These are phyloP conservation scores for Dasyprocta punctata DNA, from an alignment of 2,113 vertebrate species.

Conservation along the genomic window DNA sequence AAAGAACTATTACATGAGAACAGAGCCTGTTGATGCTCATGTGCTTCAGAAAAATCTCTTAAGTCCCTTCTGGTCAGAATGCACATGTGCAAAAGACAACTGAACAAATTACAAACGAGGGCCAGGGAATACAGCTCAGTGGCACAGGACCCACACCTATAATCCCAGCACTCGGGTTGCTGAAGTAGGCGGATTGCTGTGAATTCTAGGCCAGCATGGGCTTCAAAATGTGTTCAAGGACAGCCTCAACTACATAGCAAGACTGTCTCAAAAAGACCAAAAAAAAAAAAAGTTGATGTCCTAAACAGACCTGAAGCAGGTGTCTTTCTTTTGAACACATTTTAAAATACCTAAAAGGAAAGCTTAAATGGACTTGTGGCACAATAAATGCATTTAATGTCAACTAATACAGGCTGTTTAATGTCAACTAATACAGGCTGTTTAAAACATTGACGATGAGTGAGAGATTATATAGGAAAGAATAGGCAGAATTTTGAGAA, in stretches of 20 bases:
- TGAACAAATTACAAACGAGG: too few species aligned
- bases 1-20: constrained; percentile 99
- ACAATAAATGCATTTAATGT: constrained; percentile 59
- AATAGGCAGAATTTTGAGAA: constrained; percentile 74
- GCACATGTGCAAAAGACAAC: constrained; percentile 95
- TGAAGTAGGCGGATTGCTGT: background rate
- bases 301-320: constrained; percentile 64
- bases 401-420: constrained; percentile 57
- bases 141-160: background rate
- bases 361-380: constrained; percentile 59
- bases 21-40: constrained; percentile 98
- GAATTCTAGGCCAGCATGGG: background rate
- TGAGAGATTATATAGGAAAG: constrained; percentile 59
- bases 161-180: background rate
- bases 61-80: constrained; percentile 90
- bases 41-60: too few species aligned
- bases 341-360: constrained; percentile 56
- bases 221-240: background rate
- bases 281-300: constrained; percentile 3
- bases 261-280: background rate
- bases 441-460: constrained; percentile 60
- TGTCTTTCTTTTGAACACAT: constrained; percentile 56
- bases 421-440: constrained; percentile 56
- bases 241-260: background rate
- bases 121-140: too few species aligned